These are phyloP conservation scores for Urophycis tenuis DNA, from an alignment of 2,797 vertebrate species.

Conservation along the genomic window DNA sequence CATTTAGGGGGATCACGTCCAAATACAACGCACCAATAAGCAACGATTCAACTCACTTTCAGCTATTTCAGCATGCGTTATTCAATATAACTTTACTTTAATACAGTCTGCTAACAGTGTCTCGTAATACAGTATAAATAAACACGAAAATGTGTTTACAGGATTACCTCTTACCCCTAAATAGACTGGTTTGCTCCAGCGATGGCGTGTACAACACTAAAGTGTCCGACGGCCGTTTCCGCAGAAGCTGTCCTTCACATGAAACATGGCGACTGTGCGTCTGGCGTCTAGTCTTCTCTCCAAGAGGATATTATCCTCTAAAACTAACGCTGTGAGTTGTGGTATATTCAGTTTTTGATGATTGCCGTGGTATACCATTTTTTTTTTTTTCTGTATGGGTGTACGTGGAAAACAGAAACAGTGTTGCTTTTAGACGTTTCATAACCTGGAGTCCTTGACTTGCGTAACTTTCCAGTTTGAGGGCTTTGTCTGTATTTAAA, in stretches of 20 bases:
- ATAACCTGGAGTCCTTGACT: conserved; percentile 40
- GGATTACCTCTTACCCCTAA: neutral
- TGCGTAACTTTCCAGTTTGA: conserved; percentile 45
- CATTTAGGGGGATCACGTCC: neutral
- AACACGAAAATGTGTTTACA: neutral
- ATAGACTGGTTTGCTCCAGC: conserved; percentile 42
- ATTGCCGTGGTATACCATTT: rapidly evolving
- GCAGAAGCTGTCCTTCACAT: neutral
- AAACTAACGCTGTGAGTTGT: conserved; percentile 53
- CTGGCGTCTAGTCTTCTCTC: conserved; percentile 55
- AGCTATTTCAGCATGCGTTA: neutral
- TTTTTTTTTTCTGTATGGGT: rapidly evolving
- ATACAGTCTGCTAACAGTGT: neutral
- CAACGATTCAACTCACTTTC: neutral
- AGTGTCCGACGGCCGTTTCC: neutral
- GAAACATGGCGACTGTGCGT: conserved; percentile 60
- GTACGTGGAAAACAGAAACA: neutral
- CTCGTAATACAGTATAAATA: neutral
- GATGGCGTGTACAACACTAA: conserved; percentile 12
- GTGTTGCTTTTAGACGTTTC: conserved; percentile 28
- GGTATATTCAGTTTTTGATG: neutral
- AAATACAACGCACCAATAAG: neutral
- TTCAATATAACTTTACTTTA: neutral
- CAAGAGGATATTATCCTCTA: conserved; percentile 35
- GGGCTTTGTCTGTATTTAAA: neutral